Evolutionary conservation across 1,140 invertebrate genomes (phyloP), one percentile per base, ranked within the genome.

Genomic region (Pararge aegeria): DNA sequence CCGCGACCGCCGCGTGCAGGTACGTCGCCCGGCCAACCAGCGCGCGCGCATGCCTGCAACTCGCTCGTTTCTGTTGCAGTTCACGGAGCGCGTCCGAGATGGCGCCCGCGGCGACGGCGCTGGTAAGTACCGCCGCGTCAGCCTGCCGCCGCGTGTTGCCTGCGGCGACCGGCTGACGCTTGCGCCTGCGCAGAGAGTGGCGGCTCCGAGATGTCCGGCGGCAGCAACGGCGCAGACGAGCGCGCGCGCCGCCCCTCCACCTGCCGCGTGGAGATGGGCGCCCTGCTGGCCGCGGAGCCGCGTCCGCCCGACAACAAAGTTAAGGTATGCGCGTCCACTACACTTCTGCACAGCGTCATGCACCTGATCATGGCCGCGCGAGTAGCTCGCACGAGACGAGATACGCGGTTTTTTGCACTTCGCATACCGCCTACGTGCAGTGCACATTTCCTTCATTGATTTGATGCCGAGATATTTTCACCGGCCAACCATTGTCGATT

Each of bases 1-100:
- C 80, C 93, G 92, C 92, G 93, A 92, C 85, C 91, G 92, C 82
- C 92, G 93, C 90, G 92, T 93, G 87, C 93, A 94, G 92, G 93
- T 94, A 80, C 77, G 56, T 24, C 30, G 15, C 44, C 18, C 48
- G 4, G 3, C 4, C 44, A 34, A 48, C 18, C 51, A 40, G n/a
- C 9, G 29, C 27, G 51, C 16, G n/a, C 27, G 40, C 42, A n/a
- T 48, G 40, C 46, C 9, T 61, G 3, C 10, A n/a, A 12, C 62
- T n/a, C n/a, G n/a, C 44, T 19, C 58, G 20, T 27, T 27, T 66
- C 55, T 80, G 74, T 86, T 83, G 54, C 80, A 86, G 83, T 83
- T 86, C 76, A 63, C 78, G 60, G 83, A 86, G 70, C 74, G 80
- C 55, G 58, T 69, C 63, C 70, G 73, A 64, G 83, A 86, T 75